Conservation (phyloP, 2,888 invertebrate species). For the Formica aserva region DNA sequence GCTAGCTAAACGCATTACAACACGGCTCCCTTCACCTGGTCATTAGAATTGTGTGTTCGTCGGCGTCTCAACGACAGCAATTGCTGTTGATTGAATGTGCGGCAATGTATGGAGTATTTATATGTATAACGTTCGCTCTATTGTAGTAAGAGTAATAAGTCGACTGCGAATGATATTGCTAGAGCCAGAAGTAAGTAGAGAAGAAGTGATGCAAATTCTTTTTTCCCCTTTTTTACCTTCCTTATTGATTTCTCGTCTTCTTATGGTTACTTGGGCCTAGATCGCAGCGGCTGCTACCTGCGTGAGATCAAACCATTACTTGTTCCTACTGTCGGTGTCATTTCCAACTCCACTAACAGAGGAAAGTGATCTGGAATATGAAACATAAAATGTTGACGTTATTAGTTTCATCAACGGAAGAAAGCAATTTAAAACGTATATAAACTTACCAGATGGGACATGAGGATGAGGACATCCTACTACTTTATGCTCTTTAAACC, state of each 20-base stretch:
- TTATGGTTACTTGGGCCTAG: conserved; percentile 83
- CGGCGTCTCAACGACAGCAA: conserved; percentile 76
- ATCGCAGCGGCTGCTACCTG: conserved; percentile 90
- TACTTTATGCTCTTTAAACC: conserved; percentile 98
- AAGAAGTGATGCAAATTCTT: conserved; percentile 79
- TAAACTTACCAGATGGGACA: conserved; percentile 92
- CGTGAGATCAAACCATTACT: conserved; percentile 94
- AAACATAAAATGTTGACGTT: conserved; percentile 67
- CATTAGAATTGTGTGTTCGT: conserved; percentile 81
- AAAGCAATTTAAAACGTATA: background rate
- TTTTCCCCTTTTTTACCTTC: conserved; percentile 58
- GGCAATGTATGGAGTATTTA: conserved; percentile 82
- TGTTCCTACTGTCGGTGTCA: conserved; percentile 92
- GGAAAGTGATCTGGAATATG: conserved; percentile 95
- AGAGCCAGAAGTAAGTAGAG: conserved; percentile 83
- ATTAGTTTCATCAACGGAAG: no score
- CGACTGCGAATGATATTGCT: conserved; percentile 83
- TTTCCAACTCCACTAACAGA: conserved; percentile 95
- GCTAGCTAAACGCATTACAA: conserved; percentile 85
- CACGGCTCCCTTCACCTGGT: conserved; percentile 84
- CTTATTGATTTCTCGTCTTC: conserved; percentile 74
- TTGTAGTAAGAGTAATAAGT: conserved; percentile 76
- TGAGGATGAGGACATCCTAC: conserved; percentile 99
- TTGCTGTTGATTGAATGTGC: conserved; percentile 79
- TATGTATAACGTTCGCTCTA: conserved; percentile 75